These are phyloP conservation scores for Theodoxus fluviatilis DNA, from an alignment of 2,888 invertebrate species.

Conservation along the genomic window DNA sequence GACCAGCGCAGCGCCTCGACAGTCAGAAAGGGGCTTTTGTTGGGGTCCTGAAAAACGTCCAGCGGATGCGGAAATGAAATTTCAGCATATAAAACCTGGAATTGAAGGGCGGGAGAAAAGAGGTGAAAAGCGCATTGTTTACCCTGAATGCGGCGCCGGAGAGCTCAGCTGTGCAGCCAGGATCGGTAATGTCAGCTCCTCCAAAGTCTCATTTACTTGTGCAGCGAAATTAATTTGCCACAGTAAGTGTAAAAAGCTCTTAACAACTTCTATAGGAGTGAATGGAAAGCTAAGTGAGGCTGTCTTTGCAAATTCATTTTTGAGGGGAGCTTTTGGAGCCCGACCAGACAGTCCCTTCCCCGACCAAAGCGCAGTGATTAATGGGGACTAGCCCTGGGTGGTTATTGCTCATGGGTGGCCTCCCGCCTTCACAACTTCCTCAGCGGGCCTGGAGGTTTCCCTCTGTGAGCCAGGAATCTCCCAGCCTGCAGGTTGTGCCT, in stretches of 20 bases:
- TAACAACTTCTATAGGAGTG: slow-evolving; percentile 20
- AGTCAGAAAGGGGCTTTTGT: too few species aligned
- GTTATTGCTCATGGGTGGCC: too few species aligned
- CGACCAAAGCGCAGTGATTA: too few species aligned
- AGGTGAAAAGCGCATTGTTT: slow-evolving; percentile 30
- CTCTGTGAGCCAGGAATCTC: too few species aligned
- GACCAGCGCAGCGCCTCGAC: too few species aligned
- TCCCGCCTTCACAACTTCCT: too few species aligned
- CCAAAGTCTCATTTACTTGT: slow-evolving; percentile 22
- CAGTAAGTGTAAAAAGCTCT: slow-evolving; percentile 27
- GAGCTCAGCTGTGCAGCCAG: slow-evolving; percentile 24
- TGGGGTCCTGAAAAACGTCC: slow-evolving; percentile 23
- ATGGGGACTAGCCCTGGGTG: too few species aligned
- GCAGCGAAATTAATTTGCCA: slow-evolving; percentile 29
- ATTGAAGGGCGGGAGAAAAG: slow-evolving; percentile 28
- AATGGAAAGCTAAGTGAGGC: slow-evolving; percentile 20
- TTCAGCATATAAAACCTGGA: slow-evolving; percentile 30
- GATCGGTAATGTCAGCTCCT: slow-evolving; percentile 21
- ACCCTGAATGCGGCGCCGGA: slow-evolving; percentile 19
- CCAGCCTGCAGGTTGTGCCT: too few species aligned
- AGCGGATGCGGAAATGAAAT: slow-evolving; percentile 30
- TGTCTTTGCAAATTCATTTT: slow-evolving; percentile 26
- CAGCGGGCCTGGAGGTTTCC: too few species aligned
- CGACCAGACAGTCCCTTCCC: too few species aligned
- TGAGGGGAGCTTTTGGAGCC: too few species aligned